Percentiles rank a stretch among this genome's conserved stretches.
phyloP scores from a whole-genome alignment of 2,113 vertebrate genomes.

The Sylvia atricapilla region DNA sequence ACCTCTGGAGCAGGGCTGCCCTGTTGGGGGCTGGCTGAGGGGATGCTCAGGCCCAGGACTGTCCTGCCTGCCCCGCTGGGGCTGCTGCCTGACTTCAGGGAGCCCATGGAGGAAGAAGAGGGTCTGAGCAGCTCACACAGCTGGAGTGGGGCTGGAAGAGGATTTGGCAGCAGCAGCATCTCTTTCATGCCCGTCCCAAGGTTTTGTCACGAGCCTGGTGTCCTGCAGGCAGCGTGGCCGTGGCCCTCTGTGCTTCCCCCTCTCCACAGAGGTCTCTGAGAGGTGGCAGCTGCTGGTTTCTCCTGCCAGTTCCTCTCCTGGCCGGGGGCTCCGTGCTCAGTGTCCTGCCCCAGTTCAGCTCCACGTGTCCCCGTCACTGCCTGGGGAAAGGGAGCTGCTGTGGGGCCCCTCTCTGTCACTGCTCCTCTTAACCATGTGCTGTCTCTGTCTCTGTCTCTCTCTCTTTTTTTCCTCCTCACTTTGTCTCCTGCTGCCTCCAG shows the following conservation, averaged over 20 bases:
- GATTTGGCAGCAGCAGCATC: not conserved
- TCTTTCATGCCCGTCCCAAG: not conserved
- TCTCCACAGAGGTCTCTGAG: not conserved
- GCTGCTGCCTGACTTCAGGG: not conserved
- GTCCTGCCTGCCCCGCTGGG: not conserved
- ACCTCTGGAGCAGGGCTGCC: not conserved
- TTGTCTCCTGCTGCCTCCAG: conserved; percentile 69
- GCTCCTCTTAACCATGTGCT: not conserved
- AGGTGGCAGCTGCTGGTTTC: not conserved
- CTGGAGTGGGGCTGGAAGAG: not conserved
- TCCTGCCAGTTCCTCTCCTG: not conserved
- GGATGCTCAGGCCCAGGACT: not conserved
- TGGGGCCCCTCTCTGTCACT: not conserved
- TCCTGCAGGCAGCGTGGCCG: not conserved
- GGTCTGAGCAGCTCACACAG: not conserved
- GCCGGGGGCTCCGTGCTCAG: not conserved
- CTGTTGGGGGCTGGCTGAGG: not conserved
- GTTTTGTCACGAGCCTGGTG: not conserved
- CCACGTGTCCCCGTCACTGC: fast-evolving
- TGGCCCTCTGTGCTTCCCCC: not conserved
- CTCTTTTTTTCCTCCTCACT: not conserved
- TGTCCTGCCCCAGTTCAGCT: not conserved
- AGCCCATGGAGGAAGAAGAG: not conserved
- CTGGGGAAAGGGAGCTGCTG: not conserved
- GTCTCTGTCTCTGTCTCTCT: not conserved